Conservation (phyloP, 2,113 vertebrate species). For the Grantiella picta region DNA sequence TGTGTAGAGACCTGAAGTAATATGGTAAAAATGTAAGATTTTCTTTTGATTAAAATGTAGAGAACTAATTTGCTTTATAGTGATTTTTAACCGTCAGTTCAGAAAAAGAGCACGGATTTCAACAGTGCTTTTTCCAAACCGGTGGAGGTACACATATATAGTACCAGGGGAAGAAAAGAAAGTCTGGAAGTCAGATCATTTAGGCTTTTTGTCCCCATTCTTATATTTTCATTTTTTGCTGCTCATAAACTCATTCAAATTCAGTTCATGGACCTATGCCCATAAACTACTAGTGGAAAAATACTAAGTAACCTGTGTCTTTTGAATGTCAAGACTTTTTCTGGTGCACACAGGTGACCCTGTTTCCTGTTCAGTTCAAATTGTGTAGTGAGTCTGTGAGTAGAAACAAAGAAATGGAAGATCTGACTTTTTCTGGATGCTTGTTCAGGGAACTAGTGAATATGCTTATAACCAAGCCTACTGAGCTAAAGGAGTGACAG, state of each 20-base stretch:
- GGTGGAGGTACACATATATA: neutral
- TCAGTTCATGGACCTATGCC: neutral
- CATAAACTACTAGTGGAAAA: neutral
- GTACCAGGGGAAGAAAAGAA: neutral
- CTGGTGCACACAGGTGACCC: fast-evolving
- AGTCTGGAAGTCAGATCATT: neutral
- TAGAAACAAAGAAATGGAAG: neutral
- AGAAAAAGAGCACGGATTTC: neutral
- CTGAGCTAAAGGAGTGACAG: neutral
- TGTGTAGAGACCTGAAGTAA: neutral
- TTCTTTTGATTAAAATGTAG: neutral
- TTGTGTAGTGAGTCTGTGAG: neutral
- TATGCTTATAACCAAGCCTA: neutral
- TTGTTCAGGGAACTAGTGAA: neutral
- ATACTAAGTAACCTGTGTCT: neutral
- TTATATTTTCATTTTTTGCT: neutral
- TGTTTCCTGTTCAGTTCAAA: neutral
- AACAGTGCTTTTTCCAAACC: neutral
- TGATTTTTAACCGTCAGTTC: neutral
- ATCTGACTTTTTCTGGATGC: neutral
- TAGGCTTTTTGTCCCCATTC: neutral
- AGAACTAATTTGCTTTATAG: neutral
- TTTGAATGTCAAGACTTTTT: neutral
- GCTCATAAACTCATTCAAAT: neutral
- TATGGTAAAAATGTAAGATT: neutral